Conservation (phyloP, 2,797 vertebrate species). For the Adrianichthys oophorus region DNA sequence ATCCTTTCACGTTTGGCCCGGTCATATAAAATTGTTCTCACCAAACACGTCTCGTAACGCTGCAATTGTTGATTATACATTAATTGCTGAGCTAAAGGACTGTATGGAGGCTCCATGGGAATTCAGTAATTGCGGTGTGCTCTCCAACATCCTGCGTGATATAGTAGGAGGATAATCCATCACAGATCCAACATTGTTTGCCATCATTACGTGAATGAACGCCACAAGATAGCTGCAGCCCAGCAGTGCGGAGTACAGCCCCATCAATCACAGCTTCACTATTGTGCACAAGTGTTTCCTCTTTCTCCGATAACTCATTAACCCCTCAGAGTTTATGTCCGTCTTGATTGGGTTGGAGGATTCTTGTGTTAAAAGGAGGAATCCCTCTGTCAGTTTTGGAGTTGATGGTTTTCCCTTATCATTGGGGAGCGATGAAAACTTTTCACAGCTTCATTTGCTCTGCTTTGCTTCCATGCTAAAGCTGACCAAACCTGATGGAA, state of each 20-base stretch:
- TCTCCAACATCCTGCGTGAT: conserved; percentile 36
- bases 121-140: conserved; percentile 25
- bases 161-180: conserved; percentile 52
- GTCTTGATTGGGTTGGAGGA: conserved; percentile 18
- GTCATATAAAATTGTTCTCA: conserved; percentile 6
- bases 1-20: conserved; percentile 12
- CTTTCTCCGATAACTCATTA: conserved; percentile 79
- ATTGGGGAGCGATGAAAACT: no score
- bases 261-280: conserved; percentile 67
- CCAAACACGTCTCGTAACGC: conserved; percentile 15
- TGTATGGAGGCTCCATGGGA: conserved; percentile 45
- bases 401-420: neutral
- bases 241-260: conserved; percentile 35
- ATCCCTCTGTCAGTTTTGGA: neutral
- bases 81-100: conserved; percentile 5
- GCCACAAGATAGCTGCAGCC: conserved; percentile 53
- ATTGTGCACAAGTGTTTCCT: conserved; percentile 66
- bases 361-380: conserved; percentile 20
- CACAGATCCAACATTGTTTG: conserved; percentile 59
- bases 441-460: no score
- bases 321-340: conserved; percentile 49
- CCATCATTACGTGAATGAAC: conserved; percentile 54
- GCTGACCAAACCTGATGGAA: no score
- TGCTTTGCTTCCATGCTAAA: no score
- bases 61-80: conserved; percentile 21